Conservation (phyloP, 2,888 invertebrate genomes). For the Volucella zonaria region DNA sequence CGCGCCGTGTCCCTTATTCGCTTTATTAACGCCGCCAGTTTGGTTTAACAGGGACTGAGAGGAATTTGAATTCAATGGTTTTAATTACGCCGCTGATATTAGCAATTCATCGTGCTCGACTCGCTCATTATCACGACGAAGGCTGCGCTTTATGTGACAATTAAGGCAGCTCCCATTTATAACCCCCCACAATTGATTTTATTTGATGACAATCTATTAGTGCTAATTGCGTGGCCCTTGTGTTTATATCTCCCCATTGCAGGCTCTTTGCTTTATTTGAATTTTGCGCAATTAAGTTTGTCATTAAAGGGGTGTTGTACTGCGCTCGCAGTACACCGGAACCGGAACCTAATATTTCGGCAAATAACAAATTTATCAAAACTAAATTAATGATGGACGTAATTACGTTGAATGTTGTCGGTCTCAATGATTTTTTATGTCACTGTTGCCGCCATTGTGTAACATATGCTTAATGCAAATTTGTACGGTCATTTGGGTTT, state of each 20-base stretch:
- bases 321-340: too few relatives aligned
- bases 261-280: conserved; percentile 11
- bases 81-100: conserved; percentile 33
- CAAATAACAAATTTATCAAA: not conserved
- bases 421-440: conserved; percentile 21
- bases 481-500: not conserved
- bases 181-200: conserved; percentile 40
- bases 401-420: conserved; percentile 25
- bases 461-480: conserved; percentile 22
- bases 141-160: conserved; percentile 23
- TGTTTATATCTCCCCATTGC: not conserved
- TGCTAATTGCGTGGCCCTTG: conserved; percentile 1
- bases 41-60: too few relatives aligned
- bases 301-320: conserved; percentile 22
- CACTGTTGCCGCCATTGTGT: conserved; percentile 1
- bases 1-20: too few relatives aligned
- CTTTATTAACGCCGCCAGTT: too few relatives aligned
- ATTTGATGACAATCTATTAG: conserved; percentile 34
- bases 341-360: conserved; percentile 4
- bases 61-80: not conserved
- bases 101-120: conserved; percentile 23
- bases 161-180: conserved; percentile 31
- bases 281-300: conserved; percentile 32
- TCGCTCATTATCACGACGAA: conserved; percentile 38
- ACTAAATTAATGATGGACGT: conserved; percentile 5